phyloP scores from a whole-genome alignment of 2,888 invertebrate genomes.

The Xestia xanthographa region DNA sequence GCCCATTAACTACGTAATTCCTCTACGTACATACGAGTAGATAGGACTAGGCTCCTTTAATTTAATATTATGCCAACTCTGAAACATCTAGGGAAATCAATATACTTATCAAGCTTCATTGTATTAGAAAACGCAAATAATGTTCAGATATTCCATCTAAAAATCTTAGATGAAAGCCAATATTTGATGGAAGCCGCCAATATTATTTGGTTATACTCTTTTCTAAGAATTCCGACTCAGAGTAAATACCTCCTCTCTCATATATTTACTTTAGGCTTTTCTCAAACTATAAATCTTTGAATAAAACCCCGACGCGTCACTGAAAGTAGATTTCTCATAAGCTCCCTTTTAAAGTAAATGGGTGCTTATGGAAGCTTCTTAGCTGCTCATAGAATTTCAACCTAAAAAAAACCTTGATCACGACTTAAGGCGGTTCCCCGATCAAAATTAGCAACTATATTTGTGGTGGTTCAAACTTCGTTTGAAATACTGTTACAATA shows the following conservation, averaged over 20 bases:
- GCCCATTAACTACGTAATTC: slow-evolving; percentile 33
- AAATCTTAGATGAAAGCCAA: slow-evolving; percentile 34
- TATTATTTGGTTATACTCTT: slow-evolving; percentile 40
- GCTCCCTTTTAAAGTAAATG: slow-evolving; percentile 12
- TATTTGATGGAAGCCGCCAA: slow-evolving; percentile 43
- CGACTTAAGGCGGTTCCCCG: no score
- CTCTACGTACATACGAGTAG: slow-evolving; percentile 1
- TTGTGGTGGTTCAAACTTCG: no score
- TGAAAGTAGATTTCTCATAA: slow-evolving; percentile 26
- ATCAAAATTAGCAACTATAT: no score
- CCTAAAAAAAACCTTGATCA: neutral
- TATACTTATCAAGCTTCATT: slow-evolving; percentile 13
- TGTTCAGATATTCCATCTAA: slow-evolving; percentile 19
- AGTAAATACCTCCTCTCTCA: slow-evolving; percentile 25
- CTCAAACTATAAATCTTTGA: slow-evolving; percentile 46
- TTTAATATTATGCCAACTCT: slow-evolving; percentile 24
- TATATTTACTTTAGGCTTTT: slow-evolving; percentile 36
- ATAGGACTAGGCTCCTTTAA: slow-evolving; percentile 23
- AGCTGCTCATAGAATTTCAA: neutral
- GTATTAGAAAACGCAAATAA: slow-evolving; percentile 33
- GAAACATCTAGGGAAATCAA: slow-evolving; percentile 42
- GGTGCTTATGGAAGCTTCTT: neutral
- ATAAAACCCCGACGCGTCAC: slow-evolving; percentile 23
- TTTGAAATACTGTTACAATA: no score
- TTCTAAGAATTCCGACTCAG: slow-evolving; percentile 18